Base-by-base conservation (phyloP, 1,140 invertebrate genomes). In the Cyphomyrmex costatus region DNA sequence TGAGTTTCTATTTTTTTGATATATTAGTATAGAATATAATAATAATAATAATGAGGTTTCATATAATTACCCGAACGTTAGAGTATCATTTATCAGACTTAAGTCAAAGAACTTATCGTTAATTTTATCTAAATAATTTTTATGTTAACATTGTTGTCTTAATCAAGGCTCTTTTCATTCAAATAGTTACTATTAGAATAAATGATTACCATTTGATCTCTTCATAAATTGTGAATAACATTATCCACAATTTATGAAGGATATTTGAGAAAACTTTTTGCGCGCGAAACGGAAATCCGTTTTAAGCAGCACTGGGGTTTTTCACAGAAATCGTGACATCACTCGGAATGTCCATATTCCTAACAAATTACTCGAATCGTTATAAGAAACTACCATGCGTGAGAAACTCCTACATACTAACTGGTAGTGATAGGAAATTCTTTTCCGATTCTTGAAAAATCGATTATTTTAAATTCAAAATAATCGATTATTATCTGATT, bases 321-420 rank as follows among this genome's bases (percentile, higher is more conserved):
- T 80, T 49, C 61, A 16, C 10, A 63, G 76, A 83, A 83, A 46
- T 24, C 24, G 16, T 80, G 76, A 82, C 63, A 61, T 79, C 76
- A 86, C 27, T 21, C 16, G 30, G 46, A 60, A 86, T 27, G 14
- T 60, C n/a, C 74, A 19, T 46, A 33, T 77, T 58, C 36, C 7
- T 21, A 36, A 65, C 19, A 65, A 80, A 49, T 86, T 19, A 68
- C 19, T 80, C 4, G 19, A 58, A 66, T 78, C 27, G 5, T 36
- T 19, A 16, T 49, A 49, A 49, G n/a, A 14, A 49, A 49, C 46
- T 12, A 49, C 8, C 36, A 36, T 36, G 6, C n/a, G n/a, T 36
- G 8, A 42, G 1, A 4, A 16, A 49, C 14, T 49, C 16, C 46
- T 49, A 49, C 4, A 16, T 49, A 49, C 4, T 14, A 49, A 49